A percentile compares a stretch with the other conserved stretches of the same genome.
phyloP scores from a whole-genome alignment of 2,888 invertebrate species.

The Temnothorax rugatulus region DNA sequence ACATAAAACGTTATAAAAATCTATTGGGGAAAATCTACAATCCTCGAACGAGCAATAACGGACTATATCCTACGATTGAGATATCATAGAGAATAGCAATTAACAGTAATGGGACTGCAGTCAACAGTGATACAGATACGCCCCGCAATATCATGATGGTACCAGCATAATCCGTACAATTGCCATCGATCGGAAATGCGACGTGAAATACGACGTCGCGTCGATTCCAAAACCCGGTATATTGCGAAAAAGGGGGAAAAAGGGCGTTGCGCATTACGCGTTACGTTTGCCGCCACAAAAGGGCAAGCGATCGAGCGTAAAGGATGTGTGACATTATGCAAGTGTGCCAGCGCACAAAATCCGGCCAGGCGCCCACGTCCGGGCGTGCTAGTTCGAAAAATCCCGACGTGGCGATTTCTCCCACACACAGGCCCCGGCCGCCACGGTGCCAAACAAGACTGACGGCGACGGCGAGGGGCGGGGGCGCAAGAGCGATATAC shows the following conservation, averaged over 20 bases:
- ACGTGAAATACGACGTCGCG: constrained; percentile 44
- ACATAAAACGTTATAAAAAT: constrained; percentile 1
- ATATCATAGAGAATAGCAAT: constrained; percentile 32
- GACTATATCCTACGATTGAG: not conserved
- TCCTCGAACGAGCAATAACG: constrained; percentile 4
- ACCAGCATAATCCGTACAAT: constrained; percentile 45
- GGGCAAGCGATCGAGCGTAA: constrained; percentile 46
- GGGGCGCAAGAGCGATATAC: constrained; percentile 62
- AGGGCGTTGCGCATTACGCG: constrained; percentile 37
- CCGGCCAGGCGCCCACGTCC: not conserved
- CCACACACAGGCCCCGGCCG: not conserved
- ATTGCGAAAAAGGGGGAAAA: constrained; percentile 14
- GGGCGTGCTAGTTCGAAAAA: constrained; percentile 15
- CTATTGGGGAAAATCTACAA: not conserved
- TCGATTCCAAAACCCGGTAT: not conserved
- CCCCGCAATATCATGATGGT: constrained; percentile 30
- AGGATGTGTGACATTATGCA: constrained; percentile 50
- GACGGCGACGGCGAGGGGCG: constrained; percentile 30
- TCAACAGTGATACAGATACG: constrained; percentile 30
- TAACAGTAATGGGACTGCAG: constrained; percentile 34
- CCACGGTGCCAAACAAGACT: constrained; percentile 38
- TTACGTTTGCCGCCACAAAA: constrained; percentile 36
- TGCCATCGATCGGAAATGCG: constrained; percentile 16
- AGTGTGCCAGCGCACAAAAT: constrained; percentile 29
- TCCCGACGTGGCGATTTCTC: constrained; percentile 51